phyloP scores from a whole-genome alignment of 1,140 invertebrate species.

The Drosophila suzukii region DNA sequence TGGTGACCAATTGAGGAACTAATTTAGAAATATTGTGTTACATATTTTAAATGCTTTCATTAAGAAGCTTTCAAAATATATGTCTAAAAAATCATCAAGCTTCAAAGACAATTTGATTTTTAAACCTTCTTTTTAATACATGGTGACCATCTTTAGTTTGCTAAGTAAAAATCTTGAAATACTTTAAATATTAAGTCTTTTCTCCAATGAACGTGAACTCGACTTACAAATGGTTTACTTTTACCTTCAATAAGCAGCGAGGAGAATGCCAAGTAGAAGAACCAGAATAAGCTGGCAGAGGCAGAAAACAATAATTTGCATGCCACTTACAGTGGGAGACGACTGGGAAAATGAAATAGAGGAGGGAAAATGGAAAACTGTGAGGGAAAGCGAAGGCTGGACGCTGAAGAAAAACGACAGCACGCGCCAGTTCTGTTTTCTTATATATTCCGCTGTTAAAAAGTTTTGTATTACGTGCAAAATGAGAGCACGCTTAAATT shows the following conservation, averaged over 20 bases:
- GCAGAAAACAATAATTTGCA: slow-evolving; percentile 52
- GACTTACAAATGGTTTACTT: slow-evolving; percentile 47
- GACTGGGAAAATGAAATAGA: slow-evolving; percentile 25
- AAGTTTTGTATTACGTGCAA: slow-evolving; percentile 74
- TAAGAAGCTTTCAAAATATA: too few species aligned
- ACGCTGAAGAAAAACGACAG: slow-evolving; percentile 60
- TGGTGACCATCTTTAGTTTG: too few species aligned
- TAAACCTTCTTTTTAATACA: too few species aligned
- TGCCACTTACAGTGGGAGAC: slow-evolving; percentile 53
- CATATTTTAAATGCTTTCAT: too few species aligned
- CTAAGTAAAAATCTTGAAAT: neutral
- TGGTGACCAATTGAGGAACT: too few species aligned
- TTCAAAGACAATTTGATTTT: too few species aligned
- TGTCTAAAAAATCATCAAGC: too few species aligned
- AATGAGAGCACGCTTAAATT: slow-evolving; percentile 67
- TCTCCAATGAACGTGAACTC: slow-evolving; percentile 30
- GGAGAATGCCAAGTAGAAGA: slow-evolving; percentile 56
- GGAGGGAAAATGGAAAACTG: slow-evolving; percentile 12
- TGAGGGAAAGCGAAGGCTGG: slow-evolving; percentile 27
- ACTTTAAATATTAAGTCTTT: slow-evolving; percentile 7
- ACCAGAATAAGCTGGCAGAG: slow-evolving; percentile 10
- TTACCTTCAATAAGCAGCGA: slow-evolving; percentile 52
- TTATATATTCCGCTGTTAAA: slow-evolving; percentile 50
- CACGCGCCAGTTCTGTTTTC: slow-evolving; percentile 62
- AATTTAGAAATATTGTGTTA: too few species aligned